Conservation (phyloP, 2,113 vertebrate species). For the Indicator indicator region DNA sequence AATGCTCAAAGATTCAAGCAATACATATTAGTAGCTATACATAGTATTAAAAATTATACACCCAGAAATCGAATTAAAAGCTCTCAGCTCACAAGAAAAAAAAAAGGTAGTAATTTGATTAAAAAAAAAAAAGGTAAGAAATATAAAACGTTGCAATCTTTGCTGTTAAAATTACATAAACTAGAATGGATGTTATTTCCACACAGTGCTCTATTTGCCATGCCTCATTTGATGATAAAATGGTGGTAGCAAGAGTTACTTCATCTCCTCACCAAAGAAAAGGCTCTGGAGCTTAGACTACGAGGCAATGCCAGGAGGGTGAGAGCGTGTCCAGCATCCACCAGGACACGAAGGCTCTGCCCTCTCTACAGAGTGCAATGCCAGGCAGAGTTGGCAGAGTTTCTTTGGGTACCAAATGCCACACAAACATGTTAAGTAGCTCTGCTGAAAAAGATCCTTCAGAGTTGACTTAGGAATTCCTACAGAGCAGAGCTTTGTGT, state of each 20-base stretch:
- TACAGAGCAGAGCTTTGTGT: background rate
- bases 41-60: background rate
- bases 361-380: background rate
- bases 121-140: background rate
- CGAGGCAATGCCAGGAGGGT: background rate
- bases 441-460: background rate
- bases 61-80: background rate
- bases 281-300: background rate
- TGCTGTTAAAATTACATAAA: background rate
- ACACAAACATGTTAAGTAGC: background rate
- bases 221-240: background rate
- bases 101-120: background rate
- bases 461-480: background rate
- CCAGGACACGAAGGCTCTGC: background rate
- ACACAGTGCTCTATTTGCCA: background rate
- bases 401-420: background rate
- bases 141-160: background rate
- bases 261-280: background rate
- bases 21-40: background rate
- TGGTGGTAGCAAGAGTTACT: background rate
- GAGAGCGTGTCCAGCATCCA: background rate
- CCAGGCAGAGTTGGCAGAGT: background rate
- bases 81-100: background rate
- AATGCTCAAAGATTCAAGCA: background rate
- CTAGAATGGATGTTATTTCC: background rate